phyloP scores from a whole-genome alignment of 2,797 vertebrate genomes.

The Austrolebias charrua region DNA sequence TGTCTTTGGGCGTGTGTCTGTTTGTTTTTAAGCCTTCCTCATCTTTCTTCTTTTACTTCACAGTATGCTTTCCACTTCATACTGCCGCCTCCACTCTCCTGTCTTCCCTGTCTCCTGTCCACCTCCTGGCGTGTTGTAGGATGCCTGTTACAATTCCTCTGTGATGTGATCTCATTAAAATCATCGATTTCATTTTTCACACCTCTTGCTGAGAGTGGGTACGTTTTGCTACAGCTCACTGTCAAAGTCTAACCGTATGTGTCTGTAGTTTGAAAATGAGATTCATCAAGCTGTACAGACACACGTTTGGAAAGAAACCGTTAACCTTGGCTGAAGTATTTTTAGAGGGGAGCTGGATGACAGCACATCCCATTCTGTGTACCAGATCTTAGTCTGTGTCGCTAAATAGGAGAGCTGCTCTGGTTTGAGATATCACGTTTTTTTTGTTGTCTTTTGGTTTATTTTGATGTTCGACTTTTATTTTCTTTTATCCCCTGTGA shows the following conservation, averaged over 20 bases:
- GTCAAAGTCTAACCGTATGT: slow-evolving; percentile 13
- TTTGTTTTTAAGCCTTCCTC: slow-evolving; percentile 8
- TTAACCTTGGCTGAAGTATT: not conserved
- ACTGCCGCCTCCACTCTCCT: slow-evolving; percentile 4
- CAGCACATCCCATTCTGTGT: not conserved
- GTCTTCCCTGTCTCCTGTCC: slow-evolving; percentile 8
- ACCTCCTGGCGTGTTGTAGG: slow-evolving; percentile 15
- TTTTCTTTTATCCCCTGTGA: too few relatives aligned
- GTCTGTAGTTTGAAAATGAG: slow-evolving; percentile 14
- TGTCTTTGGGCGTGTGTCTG: slow-evolving; percentile 16
- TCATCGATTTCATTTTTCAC: slow-evolving; percentile 42
- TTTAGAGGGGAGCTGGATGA: not conserved
- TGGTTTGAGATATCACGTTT: too few relatives aligned
- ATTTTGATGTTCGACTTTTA: too few relatives aligned
- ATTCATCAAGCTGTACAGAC: slow-evolving; percentile 10
- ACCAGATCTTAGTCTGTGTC: too few relatives aligned
- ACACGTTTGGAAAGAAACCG: not conserved
- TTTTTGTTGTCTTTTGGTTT: too few relatives aligned
- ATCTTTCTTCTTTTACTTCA: slow-evolving; percentile 34
- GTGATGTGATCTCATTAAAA: slow-evolving; percentile 53
- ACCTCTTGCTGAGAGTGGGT: slow-evolving; percentile 22
- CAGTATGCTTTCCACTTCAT: slow-evolving; percentile 21
- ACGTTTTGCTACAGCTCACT: slow-evolving; percentile 14
- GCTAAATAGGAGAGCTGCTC: too few relatives aligned
- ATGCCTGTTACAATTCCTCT: slow-evolving; percentile 12